A percentile compares a stretch with the other conserved stretches of the same genome.
Conservation (phyloP, 2,113 vertebrate genomes). For the Sinocyclocheilus rhinocerous region DNA sequence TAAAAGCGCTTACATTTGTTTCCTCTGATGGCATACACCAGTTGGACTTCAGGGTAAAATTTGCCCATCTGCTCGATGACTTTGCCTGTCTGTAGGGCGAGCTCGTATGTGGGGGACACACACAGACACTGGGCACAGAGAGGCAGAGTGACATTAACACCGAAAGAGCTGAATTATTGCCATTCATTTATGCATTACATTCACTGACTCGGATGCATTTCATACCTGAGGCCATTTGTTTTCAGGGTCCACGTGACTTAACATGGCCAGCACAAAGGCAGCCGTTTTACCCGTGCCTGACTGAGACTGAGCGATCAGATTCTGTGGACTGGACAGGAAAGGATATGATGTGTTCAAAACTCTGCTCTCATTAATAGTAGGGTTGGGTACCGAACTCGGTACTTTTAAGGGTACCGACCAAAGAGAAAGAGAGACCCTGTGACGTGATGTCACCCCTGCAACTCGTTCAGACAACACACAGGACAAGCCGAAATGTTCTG, state of each 20-base stretch:
- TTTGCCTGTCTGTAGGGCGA: slow-evolving; percentile 76
- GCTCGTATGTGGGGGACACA: slow-evolving; percentile 89
- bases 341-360: not conserved
- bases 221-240: slow-evolving; percentile 90
- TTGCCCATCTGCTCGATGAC: slow-evolving; percentile 98
- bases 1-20: slow-evolving; percentile 86
- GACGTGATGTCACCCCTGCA: no score
- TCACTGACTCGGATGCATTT: not conserved
- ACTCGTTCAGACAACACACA: no score
- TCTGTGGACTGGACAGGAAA: slow-evolving; percentile 81
- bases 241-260: slow-evolving; percentile 89
- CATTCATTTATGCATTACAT: not conserved
- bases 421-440: no score
- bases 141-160: not conserved
- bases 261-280: slow-evolving; percentile 96
- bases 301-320: slow-evolving; percentile 75
- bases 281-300: slow-evolving; percentile 97
- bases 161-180: not conserved
- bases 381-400: no score
- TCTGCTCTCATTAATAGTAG: not conserved
- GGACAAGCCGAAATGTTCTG: no score
- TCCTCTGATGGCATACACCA: slow-evolving; percentile 93
- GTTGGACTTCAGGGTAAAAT: slow-evolving; percentile 87
- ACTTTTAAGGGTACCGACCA: no score
- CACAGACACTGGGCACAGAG: slow-evolving; percentile 85